Conservation (phyloP, 2,888 invertebrate species). For the Ophion slaviceki region DNA sequence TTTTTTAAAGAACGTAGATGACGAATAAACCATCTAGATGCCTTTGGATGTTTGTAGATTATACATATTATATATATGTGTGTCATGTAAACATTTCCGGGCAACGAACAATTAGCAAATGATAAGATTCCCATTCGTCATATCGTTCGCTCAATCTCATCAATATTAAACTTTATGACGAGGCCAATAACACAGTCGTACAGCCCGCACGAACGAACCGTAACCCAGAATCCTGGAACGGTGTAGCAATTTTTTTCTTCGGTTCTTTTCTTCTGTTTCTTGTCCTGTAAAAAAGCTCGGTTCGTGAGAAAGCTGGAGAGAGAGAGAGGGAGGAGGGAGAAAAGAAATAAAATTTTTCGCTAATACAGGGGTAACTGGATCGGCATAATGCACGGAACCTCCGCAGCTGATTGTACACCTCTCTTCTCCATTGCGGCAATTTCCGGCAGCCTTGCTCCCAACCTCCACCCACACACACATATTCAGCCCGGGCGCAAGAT, state of each 20-base stretch:
- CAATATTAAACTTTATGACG: constrained; percentile 5
- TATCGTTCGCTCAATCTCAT: background rate
- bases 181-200: constrained; percentile 20
- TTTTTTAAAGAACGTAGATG: too few relatives aligned
- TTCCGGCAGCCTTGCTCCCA: constrained; percentile 47
- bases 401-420: constrained; percentile 51
- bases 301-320: constrained; percentile 17
- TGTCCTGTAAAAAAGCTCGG: constrained; percentile 1
- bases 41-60: too few relatives aligned
- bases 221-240: constrained; percentile 15
- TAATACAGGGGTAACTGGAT: constrained; percentile 48
- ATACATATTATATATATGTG: too few relatives aligned
- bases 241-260: background rate
- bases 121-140: background rate
- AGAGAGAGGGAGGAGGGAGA: background rate
- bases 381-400: constrained; percentile 46
- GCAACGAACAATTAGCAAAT: background rate
- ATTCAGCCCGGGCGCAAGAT: constrained; percentile 33
- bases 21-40: too few relatives aligned
- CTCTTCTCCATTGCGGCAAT: constrained; percentile 47
- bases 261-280: background rate
- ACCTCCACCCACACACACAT: constrained; percentile 12
- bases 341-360: constrained; percentile 25
- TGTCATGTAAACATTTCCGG: background rate
- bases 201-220: constrained; percentile 10